phyloP scores from a whole-genome alignment of 2,797 vertebrate species.

The Crenichthys baileyi region DNA sequence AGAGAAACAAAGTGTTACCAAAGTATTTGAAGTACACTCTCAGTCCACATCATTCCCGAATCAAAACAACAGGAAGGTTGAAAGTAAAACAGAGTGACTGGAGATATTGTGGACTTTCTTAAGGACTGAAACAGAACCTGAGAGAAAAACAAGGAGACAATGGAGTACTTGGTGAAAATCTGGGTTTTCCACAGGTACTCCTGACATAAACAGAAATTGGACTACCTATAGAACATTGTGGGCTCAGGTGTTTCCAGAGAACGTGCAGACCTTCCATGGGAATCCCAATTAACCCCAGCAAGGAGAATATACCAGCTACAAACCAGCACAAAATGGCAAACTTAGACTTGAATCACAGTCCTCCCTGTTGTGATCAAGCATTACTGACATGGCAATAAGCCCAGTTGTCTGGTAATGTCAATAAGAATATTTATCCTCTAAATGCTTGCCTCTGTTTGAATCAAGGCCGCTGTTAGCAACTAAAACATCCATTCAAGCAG shows the following conservation, averaged over 20 bases:
- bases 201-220: neutral
- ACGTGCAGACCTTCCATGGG: neutral
- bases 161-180: neutral
- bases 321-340: neutral
- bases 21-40: neutral
- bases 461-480: neutral
- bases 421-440: neutral
- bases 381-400: neutral
- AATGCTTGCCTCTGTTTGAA: neutral
- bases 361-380: neutral
- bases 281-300: neutral
- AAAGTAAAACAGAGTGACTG: neutral
- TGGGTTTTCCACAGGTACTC: neutral
- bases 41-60: neutral
- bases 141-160: neutral
- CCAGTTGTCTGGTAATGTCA: neutral
- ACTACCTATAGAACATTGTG: neutral
- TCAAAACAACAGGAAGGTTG: neutral
- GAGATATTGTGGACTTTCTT: neutral
- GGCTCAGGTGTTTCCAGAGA: neutral
- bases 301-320: neutral
- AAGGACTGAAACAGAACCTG: neutral
- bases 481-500: neutral
- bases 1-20: neutral
- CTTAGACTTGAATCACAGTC: neutral